Evolutionary conservation across 2,113 vertebrate genomes (phyloP), one percentile per base, ranked within the genome.

Genomic region (Thomomys bottae): DNA sequence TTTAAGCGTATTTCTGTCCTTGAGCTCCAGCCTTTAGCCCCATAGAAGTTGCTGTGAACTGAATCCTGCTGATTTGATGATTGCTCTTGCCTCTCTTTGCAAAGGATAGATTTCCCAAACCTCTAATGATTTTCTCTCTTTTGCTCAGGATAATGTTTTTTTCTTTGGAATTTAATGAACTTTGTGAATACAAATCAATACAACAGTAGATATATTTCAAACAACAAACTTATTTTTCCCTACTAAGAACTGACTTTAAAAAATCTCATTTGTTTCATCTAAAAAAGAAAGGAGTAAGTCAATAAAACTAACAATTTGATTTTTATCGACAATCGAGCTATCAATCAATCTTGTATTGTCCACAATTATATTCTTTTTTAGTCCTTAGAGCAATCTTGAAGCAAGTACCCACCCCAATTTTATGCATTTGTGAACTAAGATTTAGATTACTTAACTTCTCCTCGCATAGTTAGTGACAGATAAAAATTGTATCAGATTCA

Each of bases 161-260:
- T 45, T 68, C 11, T 30, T 23, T 4, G 72, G 26, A 85, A 93
- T 84, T 81, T 68, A 82, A 73, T 73, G 23, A 15, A 57, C 81
- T 23, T 42, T n/a, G 14, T 64, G 63, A 92, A 89, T 88, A 57
- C 15, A 70, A 85, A 45, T 88, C 78, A 89, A 23, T 89, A 78
- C 73, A 45, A 89, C 38, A 42, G 64, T 68, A 59, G 32, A 26
- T 66, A 64, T 38, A 79, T 67, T 75, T 90, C 54, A 26, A 88
- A 79, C 18, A 57, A 45, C 67, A 90, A 85, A 36, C 17, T 92
- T 34, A 1, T 26, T 89, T 84, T 83, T 85, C 57, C 77, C 63
- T 71, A 36, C 73, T 79, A 57, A 77, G 36, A 80, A 42, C 36
- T 64, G 8, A 66, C 72, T 88, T 84, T 8, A 68, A 85, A 87